A percentile compares a stretch with the other conserved stretches of the same genome.
Conservation (phyloP, 2,797 vertebrate genomes). For the Gila robusta region DNA sequence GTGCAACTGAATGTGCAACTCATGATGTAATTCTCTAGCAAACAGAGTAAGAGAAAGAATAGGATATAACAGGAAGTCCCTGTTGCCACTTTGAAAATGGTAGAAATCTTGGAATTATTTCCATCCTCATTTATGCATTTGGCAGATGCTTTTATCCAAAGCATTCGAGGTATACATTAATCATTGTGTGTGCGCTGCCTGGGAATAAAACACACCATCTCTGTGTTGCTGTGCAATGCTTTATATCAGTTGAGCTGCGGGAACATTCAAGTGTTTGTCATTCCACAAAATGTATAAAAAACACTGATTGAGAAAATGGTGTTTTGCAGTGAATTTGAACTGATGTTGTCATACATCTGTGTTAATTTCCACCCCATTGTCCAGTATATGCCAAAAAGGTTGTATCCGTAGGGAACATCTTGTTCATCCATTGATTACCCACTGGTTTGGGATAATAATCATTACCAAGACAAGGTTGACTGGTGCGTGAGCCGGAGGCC, state of each 20-base stretch:
- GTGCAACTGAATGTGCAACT: conserved; percentile 20
- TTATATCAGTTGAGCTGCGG: neutral
- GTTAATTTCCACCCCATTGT: conserved; percentile 36
- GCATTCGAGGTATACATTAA: neutral
- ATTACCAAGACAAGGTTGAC: conserved; percentile 44
- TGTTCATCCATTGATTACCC: conserved; percentile 53
- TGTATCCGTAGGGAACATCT: conserved; percentile 25
- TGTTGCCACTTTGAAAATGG: conserved; percentile 16
- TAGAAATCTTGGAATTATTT: conserved; percentile 26
- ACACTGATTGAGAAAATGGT: neutral
- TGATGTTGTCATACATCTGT: conserved; percentile 39
- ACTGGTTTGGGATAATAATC: conserved; percentile 48
- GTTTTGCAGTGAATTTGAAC: conserved; percentile 17
- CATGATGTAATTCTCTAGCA: conserved; percentile 57
- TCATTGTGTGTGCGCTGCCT: neutral
- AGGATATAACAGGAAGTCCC: conserved; percentile 14
- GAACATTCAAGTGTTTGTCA: neutral
- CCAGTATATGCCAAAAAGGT: conserved; percentile 33
- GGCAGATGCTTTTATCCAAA: neutral
- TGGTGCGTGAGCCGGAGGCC: conserved; percentile 47
- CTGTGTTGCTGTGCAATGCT: neutral
- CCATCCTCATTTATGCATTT: conserved; percentile 14
- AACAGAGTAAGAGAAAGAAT: conserved; percentile 30
- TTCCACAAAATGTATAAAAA: neutral
- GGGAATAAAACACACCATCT: neutral